These are phyloP conservation scores for Trisateles emortualis DNA, from an alignment of 2,888 invertebrate species.

Conservation along the genomic window DNA sequence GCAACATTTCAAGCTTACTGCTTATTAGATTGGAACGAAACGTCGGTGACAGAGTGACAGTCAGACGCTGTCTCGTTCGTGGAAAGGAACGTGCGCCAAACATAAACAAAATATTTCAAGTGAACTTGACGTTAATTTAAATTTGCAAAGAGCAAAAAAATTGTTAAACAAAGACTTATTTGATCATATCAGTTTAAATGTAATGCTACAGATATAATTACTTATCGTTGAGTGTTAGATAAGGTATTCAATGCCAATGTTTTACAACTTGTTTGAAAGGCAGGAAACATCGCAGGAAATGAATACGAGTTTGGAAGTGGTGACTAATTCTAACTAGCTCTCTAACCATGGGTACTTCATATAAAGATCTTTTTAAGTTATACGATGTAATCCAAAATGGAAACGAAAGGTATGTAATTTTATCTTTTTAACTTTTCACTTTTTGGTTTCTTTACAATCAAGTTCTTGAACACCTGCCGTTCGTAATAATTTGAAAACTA, in stretches of 20 bases:
- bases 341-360: slow-evolving; percentile 75
- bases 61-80: slow-evolving; percentile 26
- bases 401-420: slow-evolving; percentile 82
- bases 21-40: no score
- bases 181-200: slow-evolving; percentile 20
- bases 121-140: slow-evolving; percentile 49
- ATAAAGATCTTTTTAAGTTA: slow-evolving; percentile 82
- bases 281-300: slow-evolving; percentile 79
- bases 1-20: no score
- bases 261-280: slow-evolving; percentile 59
- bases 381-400: slow-evolving; percentile 89
- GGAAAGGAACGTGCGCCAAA: slow-evolving; percentile 60
- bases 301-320: slow-evolving; percentile 67
- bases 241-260: slow-evolving; percentile 45
- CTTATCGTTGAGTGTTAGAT: slow-evolving; percentile 33
- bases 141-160: slow-evolving; percentile 38
- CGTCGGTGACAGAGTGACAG: no score
- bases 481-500: slow-evolving; percentile 17
- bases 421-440: slow-evolving; percentile 4
- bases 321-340: slow-evolving; percentile 57
- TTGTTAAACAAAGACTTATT: slow-evolving; percentile 10
- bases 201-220: slow-evolving; percentile 23
- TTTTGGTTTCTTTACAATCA: slow-evolving; percentile 3
- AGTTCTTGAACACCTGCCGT: slow-evolving; percentile 37
- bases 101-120: slow-evolving; percentile 64